Percentiles rank a stretch among this genome's conserved stretches.
Evolutionary conservation across 2,888 invertebrate genomes (phyloP).

Genomic region (Pachymerium ferrugineum): DNA sequence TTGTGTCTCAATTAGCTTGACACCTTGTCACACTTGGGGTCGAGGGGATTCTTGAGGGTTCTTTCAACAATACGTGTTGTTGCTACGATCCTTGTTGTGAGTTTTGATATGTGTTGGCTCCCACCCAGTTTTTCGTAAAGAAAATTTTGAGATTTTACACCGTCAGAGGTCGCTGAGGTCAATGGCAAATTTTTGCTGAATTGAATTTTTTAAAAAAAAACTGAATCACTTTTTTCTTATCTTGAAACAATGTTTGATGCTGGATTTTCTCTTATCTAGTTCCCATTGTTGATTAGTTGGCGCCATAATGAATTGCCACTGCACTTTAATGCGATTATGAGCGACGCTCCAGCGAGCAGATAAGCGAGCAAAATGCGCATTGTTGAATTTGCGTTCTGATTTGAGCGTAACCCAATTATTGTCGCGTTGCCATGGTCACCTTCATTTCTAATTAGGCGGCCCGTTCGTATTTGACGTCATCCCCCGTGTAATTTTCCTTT

Average conservation of each 20-base stretch:
- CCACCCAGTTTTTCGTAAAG: too few species aligned
- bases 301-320: constrained; percentile 24
- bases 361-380: constrained; percentile 27
- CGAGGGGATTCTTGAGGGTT: not conserved
- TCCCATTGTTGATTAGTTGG: constrained; percentile 24
- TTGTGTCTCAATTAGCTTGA: constrained; percentile 22
- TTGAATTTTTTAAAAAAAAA: too few species aligned
- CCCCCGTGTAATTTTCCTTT: constrained; percentile 27
- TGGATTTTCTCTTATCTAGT: not conserved
- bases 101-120: too few species aligned
- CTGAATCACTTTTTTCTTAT: not conserved
- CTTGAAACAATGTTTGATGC: not conserved
- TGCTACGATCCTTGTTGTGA: not conserved
- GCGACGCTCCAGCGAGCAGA: constrained; percentile 20
- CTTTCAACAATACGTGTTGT: not conserved
- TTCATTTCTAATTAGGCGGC: constrained; percentile 25
- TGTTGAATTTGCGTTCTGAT: constrained; percentile 27
- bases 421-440: constrained; percentile 20
- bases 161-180: too few species aligned
- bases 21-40: constrained; percentile 3
- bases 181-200: too few species aligned
- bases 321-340: constrained; percentile 22
- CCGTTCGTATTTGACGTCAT: constrained; percentile 20
- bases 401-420: constrained; percentile 27
- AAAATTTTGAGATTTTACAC: too few species aligned